Base-by-base conservation (phyloP, 1,140 invertebrate genomes). In the Coelopa frigida region DNA sequence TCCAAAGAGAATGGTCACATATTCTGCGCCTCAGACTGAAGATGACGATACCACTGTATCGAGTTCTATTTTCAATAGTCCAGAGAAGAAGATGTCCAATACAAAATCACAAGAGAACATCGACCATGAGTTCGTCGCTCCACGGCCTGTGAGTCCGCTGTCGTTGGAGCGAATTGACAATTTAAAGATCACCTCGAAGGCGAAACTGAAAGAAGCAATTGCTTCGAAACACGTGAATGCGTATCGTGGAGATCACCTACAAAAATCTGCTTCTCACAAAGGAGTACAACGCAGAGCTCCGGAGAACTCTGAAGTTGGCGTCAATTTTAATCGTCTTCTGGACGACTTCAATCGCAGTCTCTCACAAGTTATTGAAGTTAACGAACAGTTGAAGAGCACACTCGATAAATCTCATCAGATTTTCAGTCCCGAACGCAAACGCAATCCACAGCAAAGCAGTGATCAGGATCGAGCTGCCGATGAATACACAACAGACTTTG, bases 281-380 rank as follows among this genome's bases (percentile, higher is more conserved):
- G n/a, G n/a, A n/a, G n/a, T 18, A 27, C 43, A 35, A 29, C 40
- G 41, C 11, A 45, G 18, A 38, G 3, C 8, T 11, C 2, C 18
- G 8, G 7, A 39, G n/a, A 41, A 24, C 7, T 5, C 18, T 6
- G 5, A 33, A 17, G 15, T 3, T n/a, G 44, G 46, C 20, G 24
- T 46, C 3, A 22, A 52, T 18, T 43, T 55, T n/a, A 44, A 36
- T 26, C 37, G 48, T 14, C 29, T 56, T 17, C 26, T 57, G 20
- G 17, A 47, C 3, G 49, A 50, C 23, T 57, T 57, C 26, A 57
- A 54, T 41, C 46, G 44, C 14, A 54, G 52, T 42, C 33, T 57
- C n/a, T 50, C 50, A 7, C 50, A 54, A 21, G 55, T 52, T 10
- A 54, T 57, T 40, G 47, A 52, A 38, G 55, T 52, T 1, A 57